Conservation (phyloP, 2,888 invertebrate genomes). For the Spilarctia lutea region DNA sequence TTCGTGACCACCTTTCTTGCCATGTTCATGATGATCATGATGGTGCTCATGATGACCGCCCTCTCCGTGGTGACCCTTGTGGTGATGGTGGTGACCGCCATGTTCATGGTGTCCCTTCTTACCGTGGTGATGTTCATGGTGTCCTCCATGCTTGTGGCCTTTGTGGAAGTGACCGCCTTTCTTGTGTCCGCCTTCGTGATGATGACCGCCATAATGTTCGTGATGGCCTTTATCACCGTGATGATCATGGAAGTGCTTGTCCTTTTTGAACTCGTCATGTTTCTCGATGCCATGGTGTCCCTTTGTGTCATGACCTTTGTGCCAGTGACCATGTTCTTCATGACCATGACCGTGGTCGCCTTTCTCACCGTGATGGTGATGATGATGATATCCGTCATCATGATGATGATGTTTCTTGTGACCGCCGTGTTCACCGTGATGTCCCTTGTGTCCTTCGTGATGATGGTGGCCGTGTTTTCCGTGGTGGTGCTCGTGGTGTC, state of each 20-base stretch:
- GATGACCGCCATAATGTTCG: slow-evolving; percentile 92
- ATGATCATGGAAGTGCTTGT: slow-evolving; percentile 94
- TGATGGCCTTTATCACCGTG: slow-evolving; percentile 92
- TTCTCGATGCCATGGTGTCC: slow-evolving; percentile 94
- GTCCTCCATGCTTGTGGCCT: slow-evolving; percentile 91
- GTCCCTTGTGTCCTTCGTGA: slow-evolving; percentile 87
- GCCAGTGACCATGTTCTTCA: slow-evolving; percentile 89
- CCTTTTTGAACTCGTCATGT: slow-evolving; percentile 93
- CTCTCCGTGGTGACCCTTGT: slow-evolving; percentile 92
- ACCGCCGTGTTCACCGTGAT: slow-evolving; percentile 87
- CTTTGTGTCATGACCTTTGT: slow-evolving; percentile 94
- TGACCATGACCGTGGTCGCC: slow-evolving; percentile 87
- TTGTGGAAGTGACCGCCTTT: slow-evolving; percentile 93
- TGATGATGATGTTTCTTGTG: slow-evolving; percentile 89
- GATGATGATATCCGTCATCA: slow-evolving; percentile 88
- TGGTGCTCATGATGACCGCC: slow-evolving; percentile 92
- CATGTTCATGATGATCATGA: slow-evolving; percentile 90
- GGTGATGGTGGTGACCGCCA: slow-evolving; percentile 92
- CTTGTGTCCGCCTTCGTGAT: slow-evolving; percentile 92
- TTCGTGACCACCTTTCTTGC: slow-evolving; percentile 92
- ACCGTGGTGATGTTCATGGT: slow-evolving; percentile 92
- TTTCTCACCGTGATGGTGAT: slow-evolving; percentile 88
- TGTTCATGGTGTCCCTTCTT: slow-evolving; percentile 92
- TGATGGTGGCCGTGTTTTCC: slow-evolving; percentile 90
- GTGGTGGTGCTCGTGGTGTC: slow-evolving; percentile 88